phyloP scores from a whole-genome alignment of 1,140 invertebrate species.

The Cephus cinctus region DNA sequence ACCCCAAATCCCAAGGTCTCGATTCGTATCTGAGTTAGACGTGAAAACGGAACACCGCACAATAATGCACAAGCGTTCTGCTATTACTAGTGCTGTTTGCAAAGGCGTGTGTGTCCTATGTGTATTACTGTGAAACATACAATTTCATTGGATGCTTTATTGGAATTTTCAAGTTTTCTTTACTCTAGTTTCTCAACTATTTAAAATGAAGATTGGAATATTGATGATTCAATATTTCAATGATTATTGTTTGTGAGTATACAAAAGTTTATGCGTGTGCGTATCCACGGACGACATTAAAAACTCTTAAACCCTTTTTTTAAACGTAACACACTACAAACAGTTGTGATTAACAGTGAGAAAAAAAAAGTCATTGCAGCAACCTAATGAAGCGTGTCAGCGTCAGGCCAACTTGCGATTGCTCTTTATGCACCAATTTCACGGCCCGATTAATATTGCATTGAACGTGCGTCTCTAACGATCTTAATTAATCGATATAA shows the following conservation, averaged over 20 bases:
- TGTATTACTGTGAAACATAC: constrained; percentile 3
- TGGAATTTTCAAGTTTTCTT: neutral
- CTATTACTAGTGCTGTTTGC: constrained; percentile 28
- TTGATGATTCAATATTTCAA: constrained; percentile 12
- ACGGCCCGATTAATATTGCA: too few species aligned
- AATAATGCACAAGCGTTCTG: constrained; percentile 30
- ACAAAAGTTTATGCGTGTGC: constrained; percentile 1
- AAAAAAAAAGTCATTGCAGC: constrained; percentile 36
- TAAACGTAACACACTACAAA: constrained; percentile 32
- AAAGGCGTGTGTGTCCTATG: constrained; percentile 13
- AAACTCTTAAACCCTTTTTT: neutral
- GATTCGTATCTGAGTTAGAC: constrained; percentile 14
- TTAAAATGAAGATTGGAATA: constrained; percentile 13
- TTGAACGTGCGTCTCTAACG: too few species aligned
- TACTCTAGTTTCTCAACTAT: neutral
- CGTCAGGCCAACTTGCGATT: constrained; percentile 23
- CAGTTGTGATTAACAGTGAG: constrained; percentile 9
- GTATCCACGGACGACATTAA: neutral
- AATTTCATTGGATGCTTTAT: neutral
- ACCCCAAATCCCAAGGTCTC: neutral
- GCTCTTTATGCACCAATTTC: constrained; percentile 13
- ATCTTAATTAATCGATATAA: too few species aligned
- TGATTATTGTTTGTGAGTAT: neutral
- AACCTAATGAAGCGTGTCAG: constrained; percentile 50
- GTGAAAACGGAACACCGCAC: constrained; percentile 24